Base-by-base conservation (phyloP, 2,797 vertebrate species). In the Labeo calbasu region DNA sequence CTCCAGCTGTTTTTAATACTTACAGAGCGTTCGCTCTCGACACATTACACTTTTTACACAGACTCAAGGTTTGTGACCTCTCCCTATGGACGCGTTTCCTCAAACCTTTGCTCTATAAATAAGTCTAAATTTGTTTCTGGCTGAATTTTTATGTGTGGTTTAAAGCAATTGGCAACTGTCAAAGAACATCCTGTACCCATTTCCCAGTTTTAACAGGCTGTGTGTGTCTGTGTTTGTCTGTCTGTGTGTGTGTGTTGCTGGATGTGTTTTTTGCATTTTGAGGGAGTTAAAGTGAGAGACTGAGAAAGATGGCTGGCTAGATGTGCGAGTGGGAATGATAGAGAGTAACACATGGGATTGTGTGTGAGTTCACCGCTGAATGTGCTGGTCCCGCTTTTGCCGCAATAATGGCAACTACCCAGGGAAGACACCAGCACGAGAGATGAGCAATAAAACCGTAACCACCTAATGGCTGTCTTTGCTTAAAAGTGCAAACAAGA, bases 51-150 rank as follows among this genome's bases (percentile, higher is more conserved):
- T 83, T 25, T 21, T n/a, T 21, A 77, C 51, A 81, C 10, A 66
- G 15, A 55, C 43, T 61, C 73, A n/a, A 50, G 19, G 25, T 82
- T 77, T 71, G 57, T 43, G 77, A 71, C 55, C 73, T 51, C 32
- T 61, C 80, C 68, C 61, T 55, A 53, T 71, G 68, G 72, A 69
- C 66, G 10, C 11, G 32, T 59, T 55, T 68, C n/a, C 66, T 65
- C 73, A 82, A 72, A 82, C 75, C 61, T 70, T 80, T 71, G 36
- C 81, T 79, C 48, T 40, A 83, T 77, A 85, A 80, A 84, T 79
- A 84, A 78, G 43, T 36, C 32, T 57, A 59, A 36, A 84, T 75
- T 75, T 75, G 3, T 43, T 61, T 78, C 43, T 71, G 53, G 11
- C 13, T 36, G 53, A 70, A 71, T 84, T 23, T 71, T 71, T 78